Evolutionary conservation across 2,113 vertebrate genomes (phyloP), one percentile per base, ranked within the genome.

Genomic region (Gobio gobio): DNA sequence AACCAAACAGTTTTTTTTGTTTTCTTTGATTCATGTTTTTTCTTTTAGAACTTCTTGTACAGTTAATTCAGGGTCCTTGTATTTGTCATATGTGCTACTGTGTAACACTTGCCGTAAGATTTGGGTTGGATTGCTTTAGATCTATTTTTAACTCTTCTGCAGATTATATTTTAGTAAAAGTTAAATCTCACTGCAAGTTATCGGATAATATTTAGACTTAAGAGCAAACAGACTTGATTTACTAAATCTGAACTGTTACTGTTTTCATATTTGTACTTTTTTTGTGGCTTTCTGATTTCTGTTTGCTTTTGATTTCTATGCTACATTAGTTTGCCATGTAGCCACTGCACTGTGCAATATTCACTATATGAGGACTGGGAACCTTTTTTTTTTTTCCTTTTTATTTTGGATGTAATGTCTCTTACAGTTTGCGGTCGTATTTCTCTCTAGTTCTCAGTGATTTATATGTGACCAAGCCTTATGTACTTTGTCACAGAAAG

Each of bases 301-400:
- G 59, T 91, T 92, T 93, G 90, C 94, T 94, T 95, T 95, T 95
- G 93, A 90, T 94, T 97, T 95, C 94, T 93, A 93, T 96, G 97
- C 98, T 99, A 98, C 96, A 96, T 95, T 98, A 98, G 97, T 97
- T 97, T 91, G 95, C 96, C 96, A 97, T 97, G 98, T 99, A 98
- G 98, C 98, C 97, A 95, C 96, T 97, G 97, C 98, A 99, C 97
- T 99, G 97, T 99, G 98, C 98, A 99, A 99, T 99, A 99, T 98
- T 91, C 97, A 96, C 96, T 96, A 96, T 95, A 97, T 94, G 94
- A 97, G 96, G 97, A 98, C 97, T 97, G 97, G 97, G 97, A 96
- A 97, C 94, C 36, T 77, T 83, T 95, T 94, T 85, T 90, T 91
- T 70, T 88, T 61, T 29, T 26, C 10, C 18, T 33, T n/a, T 47